Base-by-base conservation (phyloP, 2,888 invertebrate genomes). In the Tridacna crocea region DNA sequence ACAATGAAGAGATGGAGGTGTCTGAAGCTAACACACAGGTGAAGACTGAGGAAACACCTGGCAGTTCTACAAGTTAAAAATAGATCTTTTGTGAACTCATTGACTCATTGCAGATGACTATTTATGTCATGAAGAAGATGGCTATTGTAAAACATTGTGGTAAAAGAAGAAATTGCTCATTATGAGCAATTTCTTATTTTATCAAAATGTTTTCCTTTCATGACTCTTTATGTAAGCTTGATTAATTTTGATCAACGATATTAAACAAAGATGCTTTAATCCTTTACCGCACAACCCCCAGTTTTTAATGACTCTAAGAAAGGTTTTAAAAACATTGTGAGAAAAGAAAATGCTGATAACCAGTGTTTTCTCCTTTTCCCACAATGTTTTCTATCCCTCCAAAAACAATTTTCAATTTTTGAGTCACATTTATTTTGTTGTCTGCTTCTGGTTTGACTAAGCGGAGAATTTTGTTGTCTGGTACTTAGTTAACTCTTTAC, bases 41-140 rank as follows among this genome's bases (percentile, higher is more conserved):
- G 6, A 72, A 77, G 72, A 60, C n/a, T 61, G 76, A 84, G 22
- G 75, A 70, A 19, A 47, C 24, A 19, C 70, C 81, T n/a, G 81
- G 81, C 8, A 75, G 81, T 46, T 78, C 77, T 19, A 65, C 77
- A 58, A 70, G 70, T 70, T 70, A 51, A 51, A 70, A 13, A 24
- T 22, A 13, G 22, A 61, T 22, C 22, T 58, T 1, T 58, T n/a
- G 2, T 17, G 2, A 58, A 58, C 17, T 58, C 58, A n/a, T 6
- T 4, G 4, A n/a, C 10, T 10, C 10, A 10, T 4, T 2, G 10
- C 58, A 58, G n/a, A 24, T 19, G 4, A 61, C 26, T 13, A 4
- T 22, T 61, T 2, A 10, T 55, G 55, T 61, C n/a, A 61, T 4
- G 3, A 1, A 22, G 22, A 1, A 24, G 13, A 22, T 13, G 13